These are phyloP conservation scores for Lepus townsendii DNA, from an alignment of 2,797 vertebrate species.

Conservation along the genomic window DNA sequence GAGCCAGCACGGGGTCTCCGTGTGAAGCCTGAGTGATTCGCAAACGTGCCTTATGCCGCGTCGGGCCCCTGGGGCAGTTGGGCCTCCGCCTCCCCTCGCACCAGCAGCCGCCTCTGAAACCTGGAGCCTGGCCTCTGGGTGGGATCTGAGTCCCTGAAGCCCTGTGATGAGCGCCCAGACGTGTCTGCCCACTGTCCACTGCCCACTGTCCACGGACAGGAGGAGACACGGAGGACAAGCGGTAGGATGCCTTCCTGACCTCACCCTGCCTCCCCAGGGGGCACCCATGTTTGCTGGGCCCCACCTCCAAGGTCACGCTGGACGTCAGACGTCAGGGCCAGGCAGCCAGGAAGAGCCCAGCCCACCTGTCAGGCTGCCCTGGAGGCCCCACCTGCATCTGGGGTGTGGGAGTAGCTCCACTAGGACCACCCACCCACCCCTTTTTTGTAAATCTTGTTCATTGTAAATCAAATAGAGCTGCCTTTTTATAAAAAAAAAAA, in stretches of 20 bases:
- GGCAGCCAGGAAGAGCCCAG: conserved; percentile 46
- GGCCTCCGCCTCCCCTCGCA: conserved; percentile 18
- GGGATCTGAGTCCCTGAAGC: conserved; percentile 27
- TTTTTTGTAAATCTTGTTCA: conserved; percentile 90
- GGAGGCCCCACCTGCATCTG: background rate
- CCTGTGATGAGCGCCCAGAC: conserved; percentile 4
- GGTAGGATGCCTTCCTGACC: conserved; percentile 78
- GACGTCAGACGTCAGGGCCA: conserved; percentile 74
- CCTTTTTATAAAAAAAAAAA: conserved; percentile 73
- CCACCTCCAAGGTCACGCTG: conserved; percentile 72
- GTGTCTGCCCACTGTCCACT: background rate
- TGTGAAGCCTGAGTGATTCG: conserved; percentile 40
- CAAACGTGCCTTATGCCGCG: conserved; percentile 81
- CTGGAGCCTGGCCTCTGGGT: conserved; percentile 18
- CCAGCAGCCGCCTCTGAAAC: conserved; percentile 65
- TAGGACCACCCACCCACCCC: background rate
- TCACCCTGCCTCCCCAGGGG: conserved; percentile 22
- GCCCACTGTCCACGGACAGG: background rate
- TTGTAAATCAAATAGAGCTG: conserved; percentile 90
- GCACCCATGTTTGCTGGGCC: background rate
- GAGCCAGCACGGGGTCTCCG: conserved; percentile 61
- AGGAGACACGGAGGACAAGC: background rate
- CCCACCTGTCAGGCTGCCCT: background rate
- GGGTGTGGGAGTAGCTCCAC: background rate
- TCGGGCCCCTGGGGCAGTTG: background rate